phyloP scores from a whole-genome alignment of 2,113 vertebrate genomes.

The Siphamia tubifer region DNA sequence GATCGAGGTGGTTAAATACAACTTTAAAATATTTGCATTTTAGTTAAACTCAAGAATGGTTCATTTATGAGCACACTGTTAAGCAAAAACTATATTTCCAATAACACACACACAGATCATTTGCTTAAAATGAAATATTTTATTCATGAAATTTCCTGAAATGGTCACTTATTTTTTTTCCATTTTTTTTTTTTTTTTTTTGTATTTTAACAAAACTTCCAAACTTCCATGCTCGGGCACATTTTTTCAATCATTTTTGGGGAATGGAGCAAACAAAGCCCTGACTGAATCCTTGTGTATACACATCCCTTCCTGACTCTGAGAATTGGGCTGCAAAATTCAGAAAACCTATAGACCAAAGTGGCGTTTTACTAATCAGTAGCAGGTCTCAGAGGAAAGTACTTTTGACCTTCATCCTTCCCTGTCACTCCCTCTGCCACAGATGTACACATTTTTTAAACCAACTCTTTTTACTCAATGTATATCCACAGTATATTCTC shows the following conservation, averaged over 20 bases:
- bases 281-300: constrained; percentile 61
- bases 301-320: constrained; percentile 50
- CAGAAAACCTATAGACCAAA: constrained; percentile 49
- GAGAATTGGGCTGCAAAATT: constrained; percentile 58
- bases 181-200: not conserved
- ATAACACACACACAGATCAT: constrained; percentile 31
- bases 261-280: constrained; percentile 67
- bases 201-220: constrained; percentile 12
- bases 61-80: not conserved
- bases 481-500: not conserved
- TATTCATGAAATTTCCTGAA: constrained; percentile 42
- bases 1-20: not conserved
- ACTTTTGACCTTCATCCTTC: constrained; percentile 34
- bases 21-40: not conserved
- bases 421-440: not conserved
- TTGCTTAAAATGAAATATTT: constrained; percentile 23
- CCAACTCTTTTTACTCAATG: not conserved
- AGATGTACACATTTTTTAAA: not conserved
- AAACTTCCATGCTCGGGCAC: constrained; percentile 40
- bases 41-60: not conserved
- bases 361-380: constrained; percentile 36
- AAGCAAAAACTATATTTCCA: not conserved
- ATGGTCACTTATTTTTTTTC: not conserved
- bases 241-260: constrained; percentile 57
- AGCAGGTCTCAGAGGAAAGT: constrained; percentile 25